These are phyloP conservation scores for Xiphophorus couchianus DNA, from an alignment of 2,113 vertebrate genomes.

Conservation along the genomic window DNA sequence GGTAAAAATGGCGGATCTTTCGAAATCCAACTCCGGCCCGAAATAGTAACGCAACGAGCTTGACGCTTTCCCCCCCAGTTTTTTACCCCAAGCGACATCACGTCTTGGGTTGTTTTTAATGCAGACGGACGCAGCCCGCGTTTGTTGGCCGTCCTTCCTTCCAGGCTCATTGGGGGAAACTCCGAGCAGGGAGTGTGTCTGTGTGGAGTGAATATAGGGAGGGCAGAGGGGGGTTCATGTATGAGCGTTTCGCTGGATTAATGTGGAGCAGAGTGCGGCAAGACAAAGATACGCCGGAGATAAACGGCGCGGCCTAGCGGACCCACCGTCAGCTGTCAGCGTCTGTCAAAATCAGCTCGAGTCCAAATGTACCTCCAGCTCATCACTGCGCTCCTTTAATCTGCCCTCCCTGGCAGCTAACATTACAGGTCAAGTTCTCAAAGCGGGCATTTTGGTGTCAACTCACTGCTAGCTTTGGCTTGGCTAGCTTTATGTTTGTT, in stretches of 20 bases:
- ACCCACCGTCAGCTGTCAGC: conserved; percentile 56
- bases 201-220: conserved; percentile 1
- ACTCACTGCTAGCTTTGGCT: not conserved
- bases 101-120: conserved; percentile 7
- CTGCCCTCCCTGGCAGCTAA: too few species aligned
- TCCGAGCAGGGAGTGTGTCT: conserved; percentile 10
- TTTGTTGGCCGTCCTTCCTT: not conserved
- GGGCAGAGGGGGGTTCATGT: conserved; percentile 21
- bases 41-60: conserved; percentile 75
- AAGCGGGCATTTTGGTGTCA: not conserved
- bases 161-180: not conserved
- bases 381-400: not conserved
- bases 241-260: conserved; percentile 48
- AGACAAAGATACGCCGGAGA: conserved; percentile 57
- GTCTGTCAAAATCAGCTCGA: conserved; percentile 9
- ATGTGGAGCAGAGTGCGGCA: conserved; percentile 43
- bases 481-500: not conserved
- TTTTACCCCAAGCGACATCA: not conserved
- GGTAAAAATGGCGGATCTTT: conserved; percentile 98
- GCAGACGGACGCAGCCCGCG: not conserved
- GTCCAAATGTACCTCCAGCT: not conserved
- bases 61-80: conserved; percentile 10
- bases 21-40: conserved; percentile 93
- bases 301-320: conserved; percentile 49
- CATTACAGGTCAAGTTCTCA: not conserved